Evolutionary conservation across 2,888 invertebrate species (phyloP), one percentile per base, ranked within the genome.

Genomic region (Neelides folsomi): DNA sequence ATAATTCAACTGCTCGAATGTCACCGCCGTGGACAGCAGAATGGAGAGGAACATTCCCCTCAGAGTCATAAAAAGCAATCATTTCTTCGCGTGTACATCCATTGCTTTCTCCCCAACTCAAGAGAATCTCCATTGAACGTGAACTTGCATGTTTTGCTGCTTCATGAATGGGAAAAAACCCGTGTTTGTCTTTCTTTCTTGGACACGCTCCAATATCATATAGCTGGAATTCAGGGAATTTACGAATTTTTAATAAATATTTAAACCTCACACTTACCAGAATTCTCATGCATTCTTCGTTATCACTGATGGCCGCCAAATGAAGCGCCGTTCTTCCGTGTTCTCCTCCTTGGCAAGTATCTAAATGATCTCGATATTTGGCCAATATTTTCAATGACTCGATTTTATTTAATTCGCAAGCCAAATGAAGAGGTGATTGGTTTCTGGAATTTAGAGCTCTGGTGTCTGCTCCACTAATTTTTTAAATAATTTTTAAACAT

Each of bases 101-200:
- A 5, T 77, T 73, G 0, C 82, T 79, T 70, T 87, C 86, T 7
- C 86, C 86, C 82, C 85, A 84, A 69, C 85, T 78, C 2, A 86
- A 75, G 59, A 86, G 77, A 47, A 86, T 83, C 67, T 88, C 85
- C 78, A 90, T 79, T 9, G 86, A 85, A 66, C 81, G 78, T 0
- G 86, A 85, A 5, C 88, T 84, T 10, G 88, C 88, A 72, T 87
- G 86, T 68, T 86, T 87, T 3, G 89, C 88, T 1, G 90, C 90
- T 66, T 87, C 83, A 70, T 90, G 90, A 58, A 90, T 87, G 0
- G 90, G 88, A 68, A 86, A 88, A 71, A 86, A 88, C 10, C 89
- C 89, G 73, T 87, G 86, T 72, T 86, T 83, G 71, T 87, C 88
- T 2, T 83, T 80, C 57, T 75, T 77, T 66, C 83, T 81, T 48